Evolutionary conservation across 2,113 vertebrate species (phyloP).

Genomic region (Tympanuchus pallidicinctus): DNA sequence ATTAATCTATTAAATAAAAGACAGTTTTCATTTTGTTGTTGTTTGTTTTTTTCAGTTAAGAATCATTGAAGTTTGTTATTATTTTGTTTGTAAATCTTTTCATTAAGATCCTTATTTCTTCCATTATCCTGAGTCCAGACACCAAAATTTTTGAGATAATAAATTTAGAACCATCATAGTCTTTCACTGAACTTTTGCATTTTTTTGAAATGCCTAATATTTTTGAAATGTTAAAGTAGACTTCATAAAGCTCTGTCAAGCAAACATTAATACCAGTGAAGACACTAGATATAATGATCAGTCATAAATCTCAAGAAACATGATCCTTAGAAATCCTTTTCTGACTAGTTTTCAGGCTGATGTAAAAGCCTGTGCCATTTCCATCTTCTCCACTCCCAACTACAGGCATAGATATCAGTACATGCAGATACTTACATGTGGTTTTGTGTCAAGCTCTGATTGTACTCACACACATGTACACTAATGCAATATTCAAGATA

Average conservation of each 20-base stretch:
- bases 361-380: neutral
- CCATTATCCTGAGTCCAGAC: neutral
- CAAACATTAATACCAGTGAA: neutral
- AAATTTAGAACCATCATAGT: neutral
- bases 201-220: neutral
- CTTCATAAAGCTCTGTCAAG: neutral
- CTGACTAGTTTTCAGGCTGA: neutral
- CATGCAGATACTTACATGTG: neutral
- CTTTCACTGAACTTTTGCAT: neutral
- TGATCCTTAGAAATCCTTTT: neutral
- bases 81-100: constrained; percentile 3
- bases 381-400: too few species aligned
- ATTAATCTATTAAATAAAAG: constrained; percentile 17
- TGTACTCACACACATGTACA: neutral
- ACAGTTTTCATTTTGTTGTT: neutral
- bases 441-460: accelerated
- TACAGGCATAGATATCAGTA: neutral
- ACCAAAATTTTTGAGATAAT: neutral
- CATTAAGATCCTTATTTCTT: neutral
- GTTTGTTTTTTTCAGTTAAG: constrained; percentile 2
- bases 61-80: neutral
- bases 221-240: neutral
- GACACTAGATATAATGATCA: neutral
- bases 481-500: neutral
- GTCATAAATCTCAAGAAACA: neutral